Base-by-base conservation (phyloP, 1,140 invertebrate species). In the Oncopodura yosiiana region DNA sequence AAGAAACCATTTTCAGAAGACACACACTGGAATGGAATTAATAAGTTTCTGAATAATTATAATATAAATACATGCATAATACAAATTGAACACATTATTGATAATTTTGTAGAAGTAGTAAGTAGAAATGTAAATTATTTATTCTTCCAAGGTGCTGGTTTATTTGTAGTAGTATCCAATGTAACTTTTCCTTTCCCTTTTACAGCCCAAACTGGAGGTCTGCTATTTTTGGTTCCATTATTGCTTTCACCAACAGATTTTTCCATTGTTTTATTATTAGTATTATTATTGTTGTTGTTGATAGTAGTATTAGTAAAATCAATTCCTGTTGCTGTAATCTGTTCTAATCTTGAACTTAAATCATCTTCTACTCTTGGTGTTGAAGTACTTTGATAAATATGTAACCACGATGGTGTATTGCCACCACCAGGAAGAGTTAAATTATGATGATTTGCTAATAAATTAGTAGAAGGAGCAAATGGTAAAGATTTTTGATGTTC, bases 401-500 rank as follows among this genome's bases (percentile, higher is more conserved):
- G 32, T 48, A 61, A 48, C 58, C 58, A 61, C 0, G 58, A 61
- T 12, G 58, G 58, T 19, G 53, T 55, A n/a, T n/a, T n/a, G n/a
- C n/a, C n/a, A 14, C 41, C 58, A 4, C 42, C 53, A 36, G 43
- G 18, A 9, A 49, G 23, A 37, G 30, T 49, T 11, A n/a, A n/a
- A n/a, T n/a, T n/a, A n/a, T n/a, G n/a, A n/a, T n/a, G n/a, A n/a
- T n/a, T n/a, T n/a, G n/a, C n/a, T n/a, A n/a, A n/a, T n/a, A n/a
- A n/a, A n/a, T n/a, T n/a, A n/a, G n/a, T n/a, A n/a, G n/a, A n/a
- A n/a, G n/a, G n/a, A n/a, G n/a, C n/a, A n/a, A n/a, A n/a, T n/a
- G n/a, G n/a, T n/a, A n/a, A n/a, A n/a, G n/a, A n/a, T n/a, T n/a
- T n/a, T n/a, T n/a, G n/a, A n/a, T n/a, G n/a, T n/a, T n/a, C n/a